These are phyloP conservation scores for Chamaea fasciata DNA, from an alignment of 2,113 vertebrate species.

Conservation along the genomic window DNA sequence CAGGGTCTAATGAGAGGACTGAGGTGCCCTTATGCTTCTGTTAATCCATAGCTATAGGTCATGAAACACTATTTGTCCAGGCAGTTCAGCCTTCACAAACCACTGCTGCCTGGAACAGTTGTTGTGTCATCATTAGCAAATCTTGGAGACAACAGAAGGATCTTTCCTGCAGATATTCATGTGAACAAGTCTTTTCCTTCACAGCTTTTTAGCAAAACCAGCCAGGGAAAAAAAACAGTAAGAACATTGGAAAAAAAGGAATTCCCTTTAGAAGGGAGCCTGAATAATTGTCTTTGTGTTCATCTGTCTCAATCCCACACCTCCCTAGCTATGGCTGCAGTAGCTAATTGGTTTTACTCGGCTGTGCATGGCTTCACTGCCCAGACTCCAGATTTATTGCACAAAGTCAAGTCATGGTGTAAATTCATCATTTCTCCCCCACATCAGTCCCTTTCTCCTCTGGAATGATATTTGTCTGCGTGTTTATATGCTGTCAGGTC, in stretches of 20 bases:
- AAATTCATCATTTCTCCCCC: neutral
- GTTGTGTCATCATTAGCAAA: neutral
- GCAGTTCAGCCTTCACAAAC: neutral
- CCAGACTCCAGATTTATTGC: constrained; percentile 25
- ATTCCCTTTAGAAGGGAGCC: neutral
- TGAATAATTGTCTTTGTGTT: constrained; percentile 30
- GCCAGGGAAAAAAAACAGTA: neutral
- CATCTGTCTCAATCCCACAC: constrained; percentile 31
- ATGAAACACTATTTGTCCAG: neutral
- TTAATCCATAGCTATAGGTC: neutral
- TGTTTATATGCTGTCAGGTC: constrained; percentile 3
- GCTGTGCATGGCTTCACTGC: neutral
- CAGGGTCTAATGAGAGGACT: neutral
- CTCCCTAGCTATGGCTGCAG: constrained; percentile 7
- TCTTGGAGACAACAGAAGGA: neutral
- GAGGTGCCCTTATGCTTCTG: neutral
- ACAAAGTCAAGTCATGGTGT: neutral
- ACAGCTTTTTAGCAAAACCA: neutral
- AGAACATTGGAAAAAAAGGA: neutral
- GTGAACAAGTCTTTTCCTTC: neutral
- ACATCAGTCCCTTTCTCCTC: neutral
- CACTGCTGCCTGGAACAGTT: neutral
- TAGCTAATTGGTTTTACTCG: constrained; percentile 37
- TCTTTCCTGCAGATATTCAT: neutral
- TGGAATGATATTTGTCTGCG: neutral